Evolutionary conservation across 2,797 vertebrate species (phyloP), one percentile per base, ranked within the genome.

Genomic region (Tapera naevia): DNA sequence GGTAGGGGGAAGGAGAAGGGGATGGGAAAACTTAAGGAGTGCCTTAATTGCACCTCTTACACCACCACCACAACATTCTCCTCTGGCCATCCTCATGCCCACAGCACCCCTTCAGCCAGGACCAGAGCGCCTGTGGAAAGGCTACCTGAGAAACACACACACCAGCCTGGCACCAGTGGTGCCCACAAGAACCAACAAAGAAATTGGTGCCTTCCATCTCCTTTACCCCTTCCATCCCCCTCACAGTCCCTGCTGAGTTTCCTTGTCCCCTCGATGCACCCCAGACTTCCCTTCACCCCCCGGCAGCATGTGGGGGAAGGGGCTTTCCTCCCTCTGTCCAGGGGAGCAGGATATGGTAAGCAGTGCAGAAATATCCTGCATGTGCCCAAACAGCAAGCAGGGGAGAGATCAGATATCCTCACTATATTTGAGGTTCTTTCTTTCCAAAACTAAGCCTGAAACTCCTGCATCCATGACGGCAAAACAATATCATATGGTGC

Each of bases 1-100:
- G 15, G 23, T n/a, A 65, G 11, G 16, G 33, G 7, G 15, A 45
- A 48, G 22, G 21, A 13, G 24, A 25, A 66, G 12, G 23, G 33
- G 18, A 45, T 48, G 23, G 46, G 46, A 48, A 48, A 48, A 48
- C 22, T 5, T 14, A 65, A 8, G 43, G n/a, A n/a, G 27, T 97
- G 97, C 98, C 97, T 98, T 98, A 98, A 98, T 98, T 97, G 98
- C 97, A 97, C 95, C 98, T 96, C 96, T 98, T 98, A 98, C 97
- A 98, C 95, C 95, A 91, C 94, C 97, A 98, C 97, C 97, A 93
- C 95, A 95, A 98, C 73, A 58, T 94, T 97, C 96, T 97, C 95
- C 95, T 97, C 81, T 7, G 43, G 74, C 53, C 28, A 18, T 78
- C 56, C 33, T 61, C 61, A 10, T 27, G 33, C 48, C 80, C 78